Conservation (phyloP, 1,140 invertebrate species). For the Phortica variegata region DNA sequence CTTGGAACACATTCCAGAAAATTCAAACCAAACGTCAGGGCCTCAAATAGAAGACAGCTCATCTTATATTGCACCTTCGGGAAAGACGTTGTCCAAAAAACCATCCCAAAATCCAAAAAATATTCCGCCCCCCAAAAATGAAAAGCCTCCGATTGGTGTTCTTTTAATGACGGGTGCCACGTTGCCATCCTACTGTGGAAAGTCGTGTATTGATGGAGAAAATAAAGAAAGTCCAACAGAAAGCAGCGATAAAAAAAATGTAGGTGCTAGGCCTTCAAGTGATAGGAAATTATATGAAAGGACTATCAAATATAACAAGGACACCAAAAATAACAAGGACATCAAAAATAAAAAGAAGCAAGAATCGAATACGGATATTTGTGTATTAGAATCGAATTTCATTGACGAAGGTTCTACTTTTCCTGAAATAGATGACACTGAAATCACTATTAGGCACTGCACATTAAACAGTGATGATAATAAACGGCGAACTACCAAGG, state of each 20-base stretch:
- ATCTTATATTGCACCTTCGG: slow-evolving; percentile 1
- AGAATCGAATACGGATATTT: slow-evolving; percentile 25
- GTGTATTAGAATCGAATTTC: slow-evolving; percentile 28
- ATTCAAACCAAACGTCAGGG: slow-evolving; percentile 23
- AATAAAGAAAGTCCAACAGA: neutral
- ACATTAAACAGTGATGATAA: slow-evolving; percentile 11
- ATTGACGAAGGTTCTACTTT: slow-evolving; percentile 15
- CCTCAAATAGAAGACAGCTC: slow-evolving; percentile 12
- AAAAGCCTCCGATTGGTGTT: slow-evolving; percentile 21
- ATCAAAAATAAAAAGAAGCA: neutral
- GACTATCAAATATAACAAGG: no score
- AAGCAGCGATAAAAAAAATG: no score
- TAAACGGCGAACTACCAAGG: no score
- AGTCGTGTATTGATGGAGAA: neutral
- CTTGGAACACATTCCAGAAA: slow-evolving; percentile 36
- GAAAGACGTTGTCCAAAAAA: no score
- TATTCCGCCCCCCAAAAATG: no score
- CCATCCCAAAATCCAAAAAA: no score
- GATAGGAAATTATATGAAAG: no score
- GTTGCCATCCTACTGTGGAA: slow-evolving; percentile 16
- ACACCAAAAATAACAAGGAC: no score
- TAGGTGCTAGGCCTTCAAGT: no score
- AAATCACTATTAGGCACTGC: slow-evolving; percentile 27
- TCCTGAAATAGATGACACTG: slow-evolving; percentile 28
- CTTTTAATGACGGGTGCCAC: slow-evolving; percentile 29